phyloP scores from a whole-genome alignment of 1,140 invertebrate species.

The Heliconius himera region DNA sequence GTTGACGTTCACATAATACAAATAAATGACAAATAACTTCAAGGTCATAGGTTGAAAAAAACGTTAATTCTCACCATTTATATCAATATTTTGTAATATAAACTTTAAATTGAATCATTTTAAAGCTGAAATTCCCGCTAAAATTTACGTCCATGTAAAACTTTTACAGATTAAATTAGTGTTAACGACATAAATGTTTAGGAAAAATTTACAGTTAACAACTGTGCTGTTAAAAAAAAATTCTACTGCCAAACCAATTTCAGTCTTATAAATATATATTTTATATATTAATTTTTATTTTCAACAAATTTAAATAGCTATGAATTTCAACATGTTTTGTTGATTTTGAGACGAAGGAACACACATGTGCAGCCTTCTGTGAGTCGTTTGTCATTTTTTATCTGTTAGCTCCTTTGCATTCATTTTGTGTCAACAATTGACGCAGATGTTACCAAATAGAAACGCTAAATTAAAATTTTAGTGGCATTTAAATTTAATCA shows the following conservation, averaged over 20 bases:
- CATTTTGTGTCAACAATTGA: constrained; percentile 69
- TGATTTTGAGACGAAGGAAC: constrained; percentile 55
- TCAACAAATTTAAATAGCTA: background rate
- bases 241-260: constrained; percentile 33
- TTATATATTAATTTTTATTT: constrained; percentile 1
- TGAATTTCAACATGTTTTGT: constrained; percentile 19
- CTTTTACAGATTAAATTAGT: constrained; percentile 33
- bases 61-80: background rate
- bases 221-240: constrained; percentile 40
- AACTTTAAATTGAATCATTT: background rate
- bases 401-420: constrained; percentile 53
- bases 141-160: background rate
- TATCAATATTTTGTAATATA: background rate
- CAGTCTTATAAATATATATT: constrained; percentile 28
- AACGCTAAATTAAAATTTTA: constrained; percentile 29
- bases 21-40: constrained; percentile 60
- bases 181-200: constrained; percentile 62
- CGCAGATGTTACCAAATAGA: constrained; percentile 58
- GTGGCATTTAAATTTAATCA: constrained; percentile 23
- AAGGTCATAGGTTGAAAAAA: constrained; percentile 50
- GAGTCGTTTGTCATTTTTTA: constrained; percentile 68
- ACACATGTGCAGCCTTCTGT: constrained; percentile 63
- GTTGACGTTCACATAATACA: constrained; percentile 64
- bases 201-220: constrained; percentile 60
- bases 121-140: background rate